phyloP scores from a whole-genome alignment of 2,797 vertebrate genomes.

The Natrix natrix region DNA sequence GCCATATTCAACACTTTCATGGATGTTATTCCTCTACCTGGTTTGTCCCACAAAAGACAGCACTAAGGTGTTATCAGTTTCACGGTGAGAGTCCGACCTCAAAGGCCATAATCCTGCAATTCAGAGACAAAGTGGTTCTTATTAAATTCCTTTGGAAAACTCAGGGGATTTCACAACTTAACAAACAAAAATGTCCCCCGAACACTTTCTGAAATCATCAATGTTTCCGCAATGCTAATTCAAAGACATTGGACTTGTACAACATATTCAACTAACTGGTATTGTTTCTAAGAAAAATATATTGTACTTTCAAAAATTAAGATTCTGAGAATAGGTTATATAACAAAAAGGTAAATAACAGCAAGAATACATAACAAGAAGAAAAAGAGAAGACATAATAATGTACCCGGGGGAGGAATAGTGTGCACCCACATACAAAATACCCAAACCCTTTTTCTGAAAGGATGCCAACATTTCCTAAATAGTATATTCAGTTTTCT shows the following conservation, averaged over 20 bases:
- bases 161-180: background rate
- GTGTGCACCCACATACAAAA: background rate
- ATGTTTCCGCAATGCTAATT: background rate
- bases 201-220: accelerated
- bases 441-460: background rate
- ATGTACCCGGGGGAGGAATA: background rate
- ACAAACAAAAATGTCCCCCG: accelerated
- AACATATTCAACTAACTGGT: background rate
- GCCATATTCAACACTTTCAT: background rate
- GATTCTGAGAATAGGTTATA: background rate
- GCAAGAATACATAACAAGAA: background rate
- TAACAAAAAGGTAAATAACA: background rate
- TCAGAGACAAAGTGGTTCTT: background rate
- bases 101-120: constrained; percentile 91
- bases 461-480: background rate
- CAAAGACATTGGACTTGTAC: background rate
- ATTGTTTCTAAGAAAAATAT: background rate
- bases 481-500: background rate
- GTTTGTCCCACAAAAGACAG: constrained; percentile 98
- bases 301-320: background rate
- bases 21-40: constrained; percentile 73
- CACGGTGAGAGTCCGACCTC: constrained; percentile 86
- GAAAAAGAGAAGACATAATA: background rate
- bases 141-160: background rate
- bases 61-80: constrained; percentile 95